A percentile compares a stretch with the other conserved stretches of the same genome.
Evolutionary conservation across 2,888 invertebrate genomes (phyloP).

Genomic region (Netelia virgata): DNA sequence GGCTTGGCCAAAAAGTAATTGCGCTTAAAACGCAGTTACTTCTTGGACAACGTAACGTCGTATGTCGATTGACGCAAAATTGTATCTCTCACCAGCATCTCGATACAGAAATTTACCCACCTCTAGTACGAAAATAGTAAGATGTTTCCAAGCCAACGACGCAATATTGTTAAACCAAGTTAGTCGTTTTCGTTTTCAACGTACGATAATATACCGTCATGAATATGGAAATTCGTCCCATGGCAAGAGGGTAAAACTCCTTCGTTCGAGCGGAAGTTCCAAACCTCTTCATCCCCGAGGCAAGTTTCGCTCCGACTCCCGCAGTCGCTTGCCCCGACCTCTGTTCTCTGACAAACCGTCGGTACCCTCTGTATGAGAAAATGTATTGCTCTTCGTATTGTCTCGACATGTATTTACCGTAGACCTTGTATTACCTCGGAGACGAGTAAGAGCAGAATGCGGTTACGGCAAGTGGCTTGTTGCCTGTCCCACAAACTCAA

Average conservation of each 20-base stretch:
- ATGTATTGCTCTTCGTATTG: slow-evolving; percentile 41
- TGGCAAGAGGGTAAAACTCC: slow-evolving; percentile 8
- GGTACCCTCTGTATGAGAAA: not conserved
- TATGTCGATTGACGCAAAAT: too few species aligned
- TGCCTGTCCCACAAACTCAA: slow-evolving; percentile 22
- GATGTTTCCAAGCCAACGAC: not conserved
- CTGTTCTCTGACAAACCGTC: slow-evolving; percentile 16
- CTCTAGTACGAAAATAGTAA: not conserved
- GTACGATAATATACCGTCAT: slow-evolving; percentile 27
- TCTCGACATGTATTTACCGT: slow-evolving; percentile 43
- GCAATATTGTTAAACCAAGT: slow-evolving; percentile 27
- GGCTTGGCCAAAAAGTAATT: too few species aligned
- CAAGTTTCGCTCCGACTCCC: slow-evolving; percentile 1
- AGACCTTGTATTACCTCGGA: slow-evolving; percentile 26
- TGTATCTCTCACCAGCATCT: too few species aligned
- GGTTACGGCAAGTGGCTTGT: slow-evolving; percentile 31
- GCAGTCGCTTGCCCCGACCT: not conserved
- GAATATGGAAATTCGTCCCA: slow-evolving; percentile 45
- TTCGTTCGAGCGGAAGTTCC: slow-evolving; percentile 27
- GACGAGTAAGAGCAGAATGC: slow-evolving; percentile 28
- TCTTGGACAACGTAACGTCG: too few species aligned
- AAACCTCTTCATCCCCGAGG: slow-evolving; percentile 35
- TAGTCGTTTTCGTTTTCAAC: slow-evolving; percentile 14
- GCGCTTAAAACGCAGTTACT: too few species aligned
- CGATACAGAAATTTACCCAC: too few species aligned